Base-by-base conservation (phyloP, 2,113 vertebrate genomes). In the Hippopotamus amphibius region DNA sequence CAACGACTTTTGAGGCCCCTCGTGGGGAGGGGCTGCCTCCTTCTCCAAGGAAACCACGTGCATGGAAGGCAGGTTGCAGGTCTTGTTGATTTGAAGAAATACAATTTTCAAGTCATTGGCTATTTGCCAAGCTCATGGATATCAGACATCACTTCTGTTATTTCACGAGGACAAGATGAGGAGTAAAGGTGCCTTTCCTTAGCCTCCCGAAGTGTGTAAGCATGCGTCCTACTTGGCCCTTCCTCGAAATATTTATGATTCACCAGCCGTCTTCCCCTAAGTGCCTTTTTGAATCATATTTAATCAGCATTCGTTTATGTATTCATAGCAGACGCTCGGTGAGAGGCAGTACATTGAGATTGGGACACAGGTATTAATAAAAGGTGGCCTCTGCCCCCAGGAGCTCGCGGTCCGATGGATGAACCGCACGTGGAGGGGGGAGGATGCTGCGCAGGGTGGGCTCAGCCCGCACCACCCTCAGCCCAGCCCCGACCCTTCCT, bases 281-380 rank as follows among this genome's bases (percentile, higher is more conserved):
- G 95, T 83, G 96, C 95, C 84, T 91, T 95, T 95, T 96, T 63
- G 90, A 76, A 48, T 55, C 61, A 10, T 57, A 66, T 81, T 84
- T 74, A 72, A 81, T 66, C 85, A 61, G 87, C 26, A 48, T 65
- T 79, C 83, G 63, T n/a, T 71, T 94, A 50, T 46, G 61, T 87
- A 80, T 90, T 93, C 88, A 84, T 21, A 81, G 91, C 7, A 26
- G 76, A 94, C 28, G 19, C 79, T 92, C 59, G 79, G 68, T 83
- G 92, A 93, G 74, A 57, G 94, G 83, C 82, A 43, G 50, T 69
- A 10, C 30, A 24, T 55, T 1, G 69, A 87, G 37, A 22, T 3
- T 9, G 63, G 61, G 94, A 83, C 12, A 26, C 3, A 50, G 37
- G 89, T 33, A 80, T 87, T 80, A 87, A 88, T 59, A 50, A 50